These are phyloP conservation scores for Erebia ligea DNA, from an alignment of 2,888 invertebrate genomes.

Conservation along the genomic window DNA sequence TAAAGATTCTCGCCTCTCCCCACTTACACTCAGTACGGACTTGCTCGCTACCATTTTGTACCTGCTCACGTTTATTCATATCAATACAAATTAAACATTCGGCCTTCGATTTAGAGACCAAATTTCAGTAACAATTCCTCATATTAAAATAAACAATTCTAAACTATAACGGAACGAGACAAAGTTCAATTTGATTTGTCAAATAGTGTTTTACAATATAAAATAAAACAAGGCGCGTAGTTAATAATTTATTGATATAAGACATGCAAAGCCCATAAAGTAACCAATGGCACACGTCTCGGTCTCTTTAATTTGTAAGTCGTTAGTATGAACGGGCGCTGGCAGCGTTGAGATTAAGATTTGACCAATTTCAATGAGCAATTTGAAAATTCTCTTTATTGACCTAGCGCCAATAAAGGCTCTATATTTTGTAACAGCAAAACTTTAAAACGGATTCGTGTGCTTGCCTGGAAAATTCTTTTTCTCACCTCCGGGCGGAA, in stretches of 20 bases:
- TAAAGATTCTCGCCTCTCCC: slow-evolving; percentile 75
- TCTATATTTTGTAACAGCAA: background rate
- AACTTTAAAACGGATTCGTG: background rate
- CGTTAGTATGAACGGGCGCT: slow-evolving; percentile 71
- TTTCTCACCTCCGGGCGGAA: too few relatives aligned
- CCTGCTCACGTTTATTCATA: slow-evolving; percentile 58
- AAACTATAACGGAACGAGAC: slow-evolving; percentile 60
- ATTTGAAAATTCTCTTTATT: slow-evolving; percentile 42
- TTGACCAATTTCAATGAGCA: slow-evolving; percentile 50
- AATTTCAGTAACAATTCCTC: slow-evolving; percentile 58
- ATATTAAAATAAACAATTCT: slow-evolving; percentile 53
- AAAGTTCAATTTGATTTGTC: slow-evolving; percentile 68
- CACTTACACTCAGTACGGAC: slow-evolving; percentile 61
- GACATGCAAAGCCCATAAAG: slow-evolving; percentile 83
- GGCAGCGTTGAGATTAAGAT: slow-evolving; percentile 69
- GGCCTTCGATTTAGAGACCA: slow-evolving; percentile 62
- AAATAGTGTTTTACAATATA: slow-evolving; percentile 67
- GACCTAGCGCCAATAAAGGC: background rate
- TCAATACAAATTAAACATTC: slow-evolving; percentile 71
- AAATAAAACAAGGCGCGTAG: slow-evolving; percentile 80
- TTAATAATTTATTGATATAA: slow-evolving; percentile 83
- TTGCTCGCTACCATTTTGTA: slow-evolving; percentile 52
- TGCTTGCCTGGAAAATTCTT: too few relatives aligned
- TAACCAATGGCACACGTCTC: slow-evolving; percentile 79
- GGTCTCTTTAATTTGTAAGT: slow-evolving; percentile 81